Evolutionary conservation across 2,113 vertebrate species (phyloP).

Genomic region (Apodemus sylvaticus): DNA sequence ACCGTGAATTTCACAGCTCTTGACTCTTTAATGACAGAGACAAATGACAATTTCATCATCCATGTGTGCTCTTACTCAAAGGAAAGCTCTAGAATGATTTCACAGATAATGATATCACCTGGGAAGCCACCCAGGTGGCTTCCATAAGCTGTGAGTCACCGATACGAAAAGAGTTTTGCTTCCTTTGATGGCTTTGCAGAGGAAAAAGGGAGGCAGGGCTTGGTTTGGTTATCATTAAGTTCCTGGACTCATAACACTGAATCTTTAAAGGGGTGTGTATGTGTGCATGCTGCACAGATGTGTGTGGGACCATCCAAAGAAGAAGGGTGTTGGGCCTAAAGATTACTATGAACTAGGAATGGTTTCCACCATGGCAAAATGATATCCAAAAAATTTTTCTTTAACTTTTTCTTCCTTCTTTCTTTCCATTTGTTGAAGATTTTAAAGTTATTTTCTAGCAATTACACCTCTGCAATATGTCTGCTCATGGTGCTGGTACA

Average conservation of each 20-base stretch:
- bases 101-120: background rate
- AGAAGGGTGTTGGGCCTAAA: fast-evolving
- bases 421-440: background rate
- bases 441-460: constrained; percentile 14
- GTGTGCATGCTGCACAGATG: background rate
- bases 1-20: background rate
- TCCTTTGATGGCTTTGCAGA: background rate
- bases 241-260: background rate
- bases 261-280: background rate
- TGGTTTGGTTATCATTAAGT: background rate
- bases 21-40: constrained; percentile 12
- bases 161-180: background rate
- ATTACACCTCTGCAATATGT: background rate
- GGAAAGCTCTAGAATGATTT: background rate
- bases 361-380: background rate
- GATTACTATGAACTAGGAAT: background rate
- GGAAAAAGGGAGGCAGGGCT: background rate
- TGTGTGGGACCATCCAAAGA: background rate
- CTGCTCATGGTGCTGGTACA: background rate
- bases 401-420: background rate
- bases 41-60: background rate
- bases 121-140: too few species aligned
- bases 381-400: background rate
- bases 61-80: background rate
- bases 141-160: background rate